These are phyloP conservation scores for Nomada ferruginata DNA, from an alignment of 2,888 invertebrate genomes.

Conservation along the genomic window DNA sequence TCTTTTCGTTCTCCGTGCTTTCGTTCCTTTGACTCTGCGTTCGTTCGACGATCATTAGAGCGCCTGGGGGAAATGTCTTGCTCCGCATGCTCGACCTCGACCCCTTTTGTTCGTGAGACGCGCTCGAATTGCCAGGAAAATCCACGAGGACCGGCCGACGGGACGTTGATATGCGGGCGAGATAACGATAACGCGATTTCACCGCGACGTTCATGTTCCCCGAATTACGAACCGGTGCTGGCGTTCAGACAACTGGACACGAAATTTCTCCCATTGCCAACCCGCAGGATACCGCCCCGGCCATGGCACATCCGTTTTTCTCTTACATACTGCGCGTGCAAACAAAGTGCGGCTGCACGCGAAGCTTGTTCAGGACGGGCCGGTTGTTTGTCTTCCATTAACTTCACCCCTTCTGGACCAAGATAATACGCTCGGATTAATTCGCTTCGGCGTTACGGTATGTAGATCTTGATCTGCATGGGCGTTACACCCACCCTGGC, in stretches of 20 bases:
- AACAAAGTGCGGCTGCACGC: constrained; percentile 46
- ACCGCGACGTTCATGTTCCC: not conserved
- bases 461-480: not conserved
- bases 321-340: constrained; percentile 27
- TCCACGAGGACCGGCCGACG: constrained; percentile 2
- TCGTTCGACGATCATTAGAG: not conserved
- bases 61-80: not conserved
- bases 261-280: constrained; percentile 29
- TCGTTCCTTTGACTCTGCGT: not conserved
- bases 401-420: constrained; percentile 19
- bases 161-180: constrained; percentile 52
- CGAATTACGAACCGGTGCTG: not conserved
- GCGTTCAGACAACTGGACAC: not conserved
- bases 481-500: no score
- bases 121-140: constrained; percentile 32
- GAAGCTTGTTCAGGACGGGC: constrained; percentile 13
- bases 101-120: constrained; percentile 14
- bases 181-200: constrained; percentile 53
- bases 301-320: constrained; percentile 32
- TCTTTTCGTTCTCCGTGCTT: not conserved
- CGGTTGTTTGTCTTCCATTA: constrained; percentile 58
- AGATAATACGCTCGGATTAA: constrained; percentile 50
- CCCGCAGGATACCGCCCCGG: constrained; percentile 37
- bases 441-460: constrained; percentile 22
- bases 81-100: not conserved